phyloP scores from a whole-genome alignment of 2,797 vertebrate genomes.

The Antrozous pallidus region DNA sequence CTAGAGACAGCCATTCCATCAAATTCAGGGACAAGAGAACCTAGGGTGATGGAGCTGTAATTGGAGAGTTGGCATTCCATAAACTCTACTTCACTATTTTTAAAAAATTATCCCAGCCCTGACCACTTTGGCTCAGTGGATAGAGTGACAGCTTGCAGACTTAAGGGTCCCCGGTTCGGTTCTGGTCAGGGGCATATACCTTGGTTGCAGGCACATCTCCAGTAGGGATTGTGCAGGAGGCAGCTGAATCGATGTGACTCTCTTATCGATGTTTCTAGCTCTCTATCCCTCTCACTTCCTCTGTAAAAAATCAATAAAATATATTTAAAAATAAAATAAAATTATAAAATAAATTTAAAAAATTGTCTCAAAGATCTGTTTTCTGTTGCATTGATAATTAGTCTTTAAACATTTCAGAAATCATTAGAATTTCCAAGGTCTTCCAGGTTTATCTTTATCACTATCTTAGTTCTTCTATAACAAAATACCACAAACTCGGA shows the following conservation, averaged over 20 bases:
- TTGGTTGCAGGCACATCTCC: no score
- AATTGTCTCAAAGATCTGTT: neutral
- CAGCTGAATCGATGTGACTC: no score
- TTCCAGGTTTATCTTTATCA: slow-evolving; percentile 25
- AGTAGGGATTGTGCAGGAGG: no score
- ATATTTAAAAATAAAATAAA: no score
- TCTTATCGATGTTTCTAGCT: no score
- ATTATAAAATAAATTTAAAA: neutral
- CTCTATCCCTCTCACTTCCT: no score
- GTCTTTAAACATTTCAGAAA: slow-evolving; percentile 1
- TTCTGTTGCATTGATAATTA: slow-evolving; percentile 17
- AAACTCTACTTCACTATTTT: neutral
- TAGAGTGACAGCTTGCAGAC: no score
- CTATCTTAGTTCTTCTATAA: neutral
- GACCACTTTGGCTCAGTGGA: no score
- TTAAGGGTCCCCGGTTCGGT: no score
- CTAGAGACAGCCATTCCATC: neutral
- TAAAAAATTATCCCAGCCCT: no score
- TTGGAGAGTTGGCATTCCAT: neutral
- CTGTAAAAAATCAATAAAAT: no score
- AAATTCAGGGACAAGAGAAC: neutral
- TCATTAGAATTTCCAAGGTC: neutral
- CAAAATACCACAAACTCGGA: neutral
- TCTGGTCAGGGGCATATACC: no score
- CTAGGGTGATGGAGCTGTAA: neutral